Base-by-base conservation (phyloP, 2,797 vertebrate genomes). In the Esox lucius region DNA sequence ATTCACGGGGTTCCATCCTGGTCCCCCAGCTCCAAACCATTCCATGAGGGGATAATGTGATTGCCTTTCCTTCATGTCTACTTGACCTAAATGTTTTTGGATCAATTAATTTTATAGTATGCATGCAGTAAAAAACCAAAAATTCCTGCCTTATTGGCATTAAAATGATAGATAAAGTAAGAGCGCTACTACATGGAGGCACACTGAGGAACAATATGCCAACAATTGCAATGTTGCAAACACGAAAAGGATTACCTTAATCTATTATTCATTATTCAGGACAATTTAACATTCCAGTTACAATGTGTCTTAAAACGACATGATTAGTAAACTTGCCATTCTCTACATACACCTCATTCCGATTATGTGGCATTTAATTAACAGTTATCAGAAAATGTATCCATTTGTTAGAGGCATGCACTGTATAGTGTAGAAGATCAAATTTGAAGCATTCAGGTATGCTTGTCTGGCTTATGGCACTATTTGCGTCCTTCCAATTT, bases 131-230 rank as follows among this genome's bases (percentile, higher is more conserved):
- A 79, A 80, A 65, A 83, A 80, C 56, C 11, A 61, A 24, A 75
- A 22, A 70, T 66, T 78, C 70, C 71, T 64, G 46, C 59, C 51
- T 74, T 68, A 76, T 68, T 49, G 70, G 74, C 67, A 78, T 78
- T 75, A 77, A 39, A 81, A 78, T 75, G 78, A 80, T 4, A 49
- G 15, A 48, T 15, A 28, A 80, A 77, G 72, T 79, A 75, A 78
- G 70, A 33, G 76, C 67, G 75, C 72, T 79, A 76, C 79, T 77
- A 75, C 68, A 46, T 56, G 61, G 35, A 19, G 19, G 70, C 15
- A 62, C 70, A 77, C 75, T 78, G 67, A 84, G 77, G 81, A 48
- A 73, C 70, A 59, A 74, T 33, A 46, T 69, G 78, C 80, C 74
- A 71, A 61, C 49, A 77, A 75, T 22, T 39, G 66, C 39, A 67